Base-by-base conservation (phyloP, 2,113 vertebrate genomes). In the human (Homo sapiens) region DNA sequence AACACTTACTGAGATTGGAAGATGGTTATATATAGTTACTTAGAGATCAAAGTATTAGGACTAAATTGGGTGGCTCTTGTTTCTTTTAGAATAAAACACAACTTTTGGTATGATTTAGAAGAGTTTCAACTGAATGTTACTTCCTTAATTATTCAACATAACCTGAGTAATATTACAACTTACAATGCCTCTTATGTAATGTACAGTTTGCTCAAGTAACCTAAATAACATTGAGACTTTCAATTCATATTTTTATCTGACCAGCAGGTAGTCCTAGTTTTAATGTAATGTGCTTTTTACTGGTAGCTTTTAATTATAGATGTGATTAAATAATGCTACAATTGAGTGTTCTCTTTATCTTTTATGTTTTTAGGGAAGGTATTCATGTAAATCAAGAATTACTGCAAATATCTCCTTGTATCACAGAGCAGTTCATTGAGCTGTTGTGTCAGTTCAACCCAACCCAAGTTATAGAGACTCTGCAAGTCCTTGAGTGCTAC, bases 401-500 rank as follows among this genome's bases (percentile, higher is more conserved):
- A 70, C 94, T 99, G 27, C 99, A 98, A 59, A 90, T 99, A 64
- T 98, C 99, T 4, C 98, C 99, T 6, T 97, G 98, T 59, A 86
- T 99, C 87, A 99, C 99, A 22, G 99, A 99, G 97, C 99, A 98
- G 61, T 99, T 99, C 96, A 97, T 99, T 17, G 99, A 99, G 55
- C 97, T 99, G 48, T 95, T 99, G 73, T 99, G 99, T 96, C 99
- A 99, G 78, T 99, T 99, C 93, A 99, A 92, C 78, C 99, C 99
- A 38, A 92, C 98, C 32, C 97, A 99, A 57, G 99, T 99, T 88
- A 98, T 98, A 94, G 98, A 98, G 90, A 99, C 99, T 0, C 99
- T 99, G 35, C 98, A 98, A 93, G 99, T 98, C 43, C 99, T 99
- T 55, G 99, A 99, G 94, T 98, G 98, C 97, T 99, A 99, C 98